Evolutionary conservation across 2,888 invertebrate genomes (phyloP).

Genomic region (Laothoe populi): DNA sequence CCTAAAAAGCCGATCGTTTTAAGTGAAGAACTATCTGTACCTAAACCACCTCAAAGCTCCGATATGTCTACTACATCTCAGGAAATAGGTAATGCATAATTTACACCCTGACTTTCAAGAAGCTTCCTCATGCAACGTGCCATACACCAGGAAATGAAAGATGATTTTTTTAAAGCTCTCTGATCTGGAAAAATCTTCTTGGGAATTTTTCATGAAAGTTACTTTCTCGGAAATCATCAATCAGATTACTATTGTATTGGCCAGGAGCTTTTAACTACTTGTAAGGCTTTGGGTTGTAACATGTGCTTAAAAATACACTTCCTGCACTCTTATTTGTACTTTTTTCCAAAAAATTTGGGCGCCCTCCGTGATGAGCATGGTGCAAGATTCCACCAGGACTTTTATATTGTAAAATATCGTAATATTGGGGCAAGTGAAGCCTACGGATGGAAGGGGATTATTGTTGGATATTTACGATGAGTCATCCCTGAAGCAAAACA

Average conservation of each 20-base stretch:
- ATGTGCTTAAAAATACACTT: not conserved
- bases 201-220: not conserved
- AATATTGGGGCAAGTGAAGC: not conserved
- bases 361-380: not conserved
- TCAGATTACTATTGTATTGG: not conserved
- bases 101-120: too few species aligned
- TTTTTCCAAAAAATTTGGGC: not conserved
- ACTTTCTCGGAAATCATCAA: not conserved
- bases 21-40: not conserved
- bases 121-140: too few species aligned
- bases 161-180: not conserved
- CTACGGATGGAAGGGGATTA: not conserved
- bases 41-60: not conserved
- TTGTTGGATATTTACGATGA: not conserved
- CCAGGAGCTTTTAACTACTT: not conserved
- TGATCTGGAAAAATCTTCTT: slow-evolving; percentile 2
- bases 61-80: too few species aligned
- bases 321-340: not conserved
- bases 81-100: too few species aligned
- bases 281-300: not conserved
- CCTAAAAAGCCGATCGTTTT: not conserved
- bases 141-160: not conserved
- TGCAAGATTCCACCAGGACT: not conserved
- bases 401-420: not conserved
- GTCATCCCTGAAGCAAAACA: not conserved